Evolutionary conservation across 2,113 vertebrate species (phyloP).

Genomic region (Caracal caracal): DNA sequence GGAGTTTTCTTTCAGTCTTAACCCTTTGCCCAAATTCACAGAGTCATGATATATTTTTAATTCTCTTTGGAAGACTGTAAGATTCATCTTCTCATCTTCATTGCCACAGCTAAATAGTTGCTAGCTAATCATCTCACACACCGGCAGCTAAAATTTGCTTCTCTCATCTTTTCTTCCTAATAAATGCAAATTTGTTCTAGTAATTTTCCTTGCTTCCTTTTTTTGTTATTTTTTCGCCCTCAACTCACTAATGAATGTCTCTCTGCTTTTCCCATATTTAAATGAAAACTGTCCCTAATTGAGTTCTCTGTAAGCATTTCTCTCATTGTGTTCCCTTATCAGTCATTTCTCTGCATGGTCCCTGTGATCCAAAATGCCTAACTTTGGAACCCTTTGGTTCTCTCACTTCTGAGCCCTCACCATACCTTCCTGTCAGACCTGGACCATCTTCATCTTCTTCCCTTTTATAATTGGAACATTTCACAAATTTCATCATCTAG

Average conservation of each 20-base stretch:
- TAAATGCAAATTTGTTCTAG: conserved; percentile 23
- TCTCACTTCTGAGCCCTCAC: conserved; percentile 35
- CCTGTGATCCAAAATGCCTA: conserved; percentile 15
- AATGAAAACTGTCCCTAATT: conserved; percentile 16
- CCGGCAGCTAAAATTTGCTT: conserved; percentile 58
- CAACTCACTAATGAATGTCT: conserved; percentile 17
- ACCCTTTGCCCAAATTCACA: conserved; percentile 51
- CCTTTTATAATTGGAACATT: conserved; percentile 74
- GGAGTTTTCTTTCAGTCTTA: conserved; percentile 58
- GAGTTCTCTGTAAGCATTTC: conserved; percentile 11
- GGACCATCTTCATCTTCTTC: conserved; percentile 63
- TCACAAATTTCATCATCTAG: conserved; percentile 70
- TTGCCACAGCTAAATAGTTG: conserved; percentile 54
- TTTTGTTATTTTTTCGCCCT: background rate
- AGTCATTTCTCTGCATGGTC: conserved; percentile 66
- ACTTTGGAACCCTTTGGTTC: conserved; percentile 26
- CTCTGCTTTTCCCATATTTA: background rate
- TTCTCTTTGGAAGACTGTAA: conserved; percentile 50
- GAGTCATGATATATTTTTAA: conserved; percentile 60
- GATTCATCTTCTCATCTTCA: conserved; percentile 47
- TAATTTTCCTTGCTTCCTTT: conserved; percentile 53
- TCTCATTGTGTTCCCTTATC: background rate
- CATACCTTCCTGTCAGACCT: conserved; percentile 45
- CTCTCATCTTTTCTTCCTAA: conserved; percentile 48
- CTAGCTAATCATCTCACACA: conserved; percentile 43